A percentile compares a stretch with the other conserved stretches of the same genome.
These are phyloP conservation scores for Torymus texanus DNA, from an alignment of 2,888 invertebrate species.

Conservation along the genomic window DNA sequence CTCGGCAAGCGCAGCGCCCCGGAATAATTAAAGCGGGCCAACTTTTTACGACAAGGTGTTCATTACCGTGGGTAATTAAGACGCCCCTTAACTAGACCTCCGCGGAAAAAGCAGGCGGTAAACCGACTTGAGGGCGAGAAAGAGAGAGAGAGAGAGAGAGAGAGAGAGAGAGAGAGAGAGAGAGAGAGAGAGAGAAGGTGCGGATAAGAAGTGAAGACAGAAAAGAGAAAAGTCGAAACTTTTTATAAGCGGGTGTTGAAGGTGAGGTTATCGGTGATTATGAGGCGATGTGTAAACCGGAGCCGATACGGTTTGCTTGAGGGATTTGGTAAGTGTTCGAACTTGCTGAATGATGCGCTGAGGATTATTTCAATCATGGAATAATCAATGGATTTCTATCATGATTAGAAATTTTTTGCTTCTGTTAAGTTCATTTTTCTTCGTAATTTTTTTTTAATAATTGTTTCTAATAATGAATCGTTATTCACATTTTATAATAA, in stretches of 20 bases:
- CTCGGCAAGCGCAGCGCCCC: constrained; percentile 29
- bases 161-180: constrained; percentile 62
- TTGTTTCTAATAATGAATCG: too few species aligned
- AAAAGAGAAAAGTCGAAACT: constrained; percentile 31
- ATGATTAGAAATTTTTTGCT: too few species aligned
- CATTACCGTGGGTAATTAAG: constrained; percentile 76
- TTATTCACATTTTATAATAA: too few species aligned
- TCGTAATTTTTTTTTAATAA: too few species aligned
- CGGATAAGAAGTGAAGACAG: not conserved
- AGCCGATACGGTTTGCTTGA: too few species aligned
- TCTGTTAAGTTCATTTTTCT: too few species aligned
- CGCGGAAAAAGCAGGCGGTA: constrained; percentile 71
- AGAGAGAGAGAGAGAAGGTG: constrained; percentile 54
- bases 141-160: constrained; percentile 55
- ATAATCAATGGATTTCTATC: too few species aligned
- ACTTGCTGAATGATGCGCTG: too few species aligned
- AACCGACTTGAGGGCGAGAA: constrained; percentile 71
- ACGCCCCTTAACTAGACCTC: constrained; percentile 75
- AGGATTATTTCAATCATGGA: too few species aligned
- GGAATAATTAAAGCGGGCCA: constrained; percentile 75
- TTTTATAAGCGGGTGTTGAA: constrained; percentile 43
- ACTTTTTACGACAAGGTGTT: constrained; percentile 76
- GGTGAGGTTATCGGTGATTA: constrained; percentile 60
- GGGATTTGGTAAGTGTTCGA: too few species aligned
- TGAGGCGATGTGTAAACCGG: constrained; percentile 55